phyloP scores from a whole-genome alignment of 2,888 invertebrate species.

The Arge pagana region DNA sequence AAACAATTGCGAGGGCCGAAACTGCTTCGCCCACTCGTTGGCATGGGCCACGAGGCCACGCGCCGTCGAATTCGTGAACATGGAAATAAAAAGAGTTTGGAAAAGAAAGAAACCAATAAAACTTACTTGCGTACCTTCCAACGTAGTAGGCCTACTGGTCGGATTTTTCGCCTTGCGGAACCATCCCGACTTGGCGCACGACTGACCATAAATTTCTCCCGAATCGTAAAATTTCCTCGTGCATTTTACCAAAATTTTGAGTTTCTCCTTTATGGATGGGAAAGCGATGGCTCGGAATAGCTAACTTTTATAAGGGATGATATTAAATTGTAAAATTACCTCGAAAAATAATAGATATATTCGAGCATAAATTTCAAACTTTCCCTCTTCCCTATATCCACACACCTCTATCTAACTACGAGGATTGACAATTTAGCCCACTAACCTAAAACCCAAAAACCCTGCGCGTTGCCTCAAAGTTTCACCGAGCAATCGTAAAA shows the following conservation, averaged over 20 bases:
- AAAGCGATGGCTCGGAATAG: constrained; percentile 29
- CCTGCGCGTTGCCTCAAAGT: constrained; percentile 20
- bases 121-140: no score
- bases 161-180: constrained; percentile 17
- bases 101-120: constrained; percentile 16
- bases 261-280: constrained; percentile 24
- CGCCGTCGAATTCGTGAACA: constrained; percentile 43
- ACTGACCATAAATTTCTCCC: constrained; percentile 42
- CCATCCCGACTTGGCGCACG: constrained; percentile 39
- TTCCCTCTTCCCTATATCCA: constrained; percentile 29
- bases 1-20: no score
- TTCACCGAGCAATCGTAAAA: constrained; percentile 14
- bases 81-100: constrained; percentile 27
- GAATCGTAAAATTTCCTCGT: constrained; percentile 32
- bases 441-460: constrained; percentile 41
- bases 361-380: constrained; percentile 42
- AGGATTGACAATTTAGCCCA: constrained; percentile 35
- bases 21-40: no score
- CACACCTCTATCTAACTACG: not conserved
- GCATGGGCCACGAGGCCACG: constrained; percentile 38
- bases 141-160: constrained; percentile 24
- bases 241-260: constrained; percentile 24
- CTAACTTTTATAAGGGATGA: constrained; percentile 35
- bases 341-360: constrained; percentile 24
- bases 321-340: constrained; percentile 27